phyloP scores from a whole-genome alignment of 2,113 vertebrate species.

The Platichthys stellatus region DNA sequence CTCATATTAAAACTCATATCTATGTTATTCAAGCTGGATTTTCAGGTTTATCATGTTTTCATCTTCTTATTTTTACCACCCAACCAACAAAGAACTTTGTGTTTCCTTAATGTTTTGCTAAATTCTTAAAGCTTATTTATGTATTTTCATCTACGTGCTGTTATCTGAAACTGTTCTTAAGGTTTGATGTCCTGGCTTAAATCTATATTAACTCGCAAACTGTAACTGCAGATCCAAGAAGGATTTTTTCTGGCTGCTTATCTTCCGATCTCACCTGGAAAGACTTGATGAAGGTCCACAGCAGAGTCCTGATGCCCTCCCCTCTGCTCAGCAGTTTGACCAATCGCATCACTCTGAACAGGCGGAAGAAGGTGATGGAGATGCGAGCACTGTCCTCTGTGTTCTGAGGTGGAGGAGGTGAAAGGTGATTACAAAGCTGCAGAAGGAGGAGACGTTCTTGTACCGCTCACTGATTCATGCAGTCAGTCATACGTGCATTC shows the following conservation, averaged over 20 bases:
- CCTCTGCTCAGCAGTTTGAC: slow-evolving; percentile 98
- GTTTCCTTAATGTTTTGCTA: no score
- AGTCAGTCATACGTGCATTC: slow-evolving; percentile 16
- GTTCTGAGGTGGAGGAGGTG: slow-evolving; percentile 81
- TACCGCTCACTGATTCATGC: slow-evolving; percentile 2
- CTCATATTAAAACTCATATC: no score
- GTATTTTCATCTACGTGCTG: no score
- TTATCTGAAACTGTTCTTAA: no score
- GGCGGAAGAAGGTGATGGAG: slow-evolving; percentile 99
- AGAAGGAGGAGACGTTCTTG: not conserved
- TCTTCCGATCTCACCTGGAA: slow-evolving; percentile 89
- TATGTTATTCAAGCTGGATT: no score
- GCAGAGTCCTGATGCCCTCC: slow-evolving; percentile 95
- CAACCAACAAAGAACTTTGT: no score
- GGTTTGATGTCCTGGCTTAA: no score
- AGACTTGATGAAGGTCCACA: slow-evolving; percentile 99
- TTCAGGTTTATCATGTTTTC: no score
- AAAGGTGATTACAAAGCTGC: slow-evolving; percentile 5
- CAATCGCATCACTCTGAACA: slow-evolving; percentile 98
- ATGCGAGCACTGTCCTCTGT: slow-evolving; percentile 97
- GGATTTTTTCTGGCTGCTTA: not conserved
- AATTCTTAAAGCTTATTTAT: no score
- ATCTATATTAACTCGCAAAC: no score
- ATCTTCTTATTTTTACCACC: no score
- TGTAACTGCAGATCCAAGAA: not conserved